Conservation (phyloP, 2,113 vertebrate genomes). For the Chloropsis cyanopogon region DNA sequence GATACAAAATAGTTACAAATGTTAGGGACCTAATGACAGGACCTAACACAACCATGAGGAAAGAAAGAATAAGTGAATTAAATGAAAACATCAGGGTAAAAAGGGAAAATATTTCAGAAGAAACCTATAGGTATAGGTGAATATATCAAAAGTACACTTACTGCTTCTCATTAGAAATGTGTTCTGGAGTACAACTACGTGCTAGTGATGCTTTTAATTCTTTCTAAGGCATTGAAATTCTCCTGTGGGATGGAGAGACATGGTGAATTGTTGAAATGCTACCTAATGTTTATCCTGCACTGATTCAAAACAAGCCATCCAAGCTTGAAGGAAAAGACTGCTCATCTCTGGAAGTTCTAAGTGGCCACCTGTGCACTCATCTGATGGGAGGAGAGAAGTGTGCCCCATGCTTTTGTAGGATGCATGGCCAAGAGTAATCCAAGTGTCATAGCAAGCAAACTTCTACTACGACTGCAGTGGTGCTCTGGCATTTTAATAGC, state of each 20-base stretch:
- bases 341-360: not conserved
- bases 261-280: not conserved
- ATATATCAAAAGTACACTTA: not conserved
- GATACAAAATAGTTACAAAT: not conserved
- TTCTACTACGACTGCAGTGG: not conserved
- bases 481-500: not conserved
- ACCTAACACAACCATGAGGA: not conserved
- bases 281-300: not conserved
- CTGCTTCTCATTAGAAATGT: not conserved
- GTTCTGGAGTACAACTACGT: not conserved
- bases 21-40: not conserved
- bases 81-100: not conserved
- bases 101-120: not conserved
- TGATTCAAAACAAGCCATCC: not conserved
- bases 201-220: not conserved
- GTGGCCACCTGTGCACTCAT: too few species aligned
- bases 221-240: not conserved
- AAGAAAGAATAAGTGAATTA: not conserved
- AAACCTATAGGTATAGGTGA: not conserved
- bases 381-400: not conserved
- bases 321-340: not conserved
- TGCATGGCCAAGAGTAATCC: not conserved
- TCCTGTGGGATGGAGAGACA: not conserved
- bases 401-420: not conserved
- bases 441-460: not conserved